Evolutionary conservation across 2,797 vertebrate genomes (phyloP).

Genomic region (Vireo griseus): DNA sequence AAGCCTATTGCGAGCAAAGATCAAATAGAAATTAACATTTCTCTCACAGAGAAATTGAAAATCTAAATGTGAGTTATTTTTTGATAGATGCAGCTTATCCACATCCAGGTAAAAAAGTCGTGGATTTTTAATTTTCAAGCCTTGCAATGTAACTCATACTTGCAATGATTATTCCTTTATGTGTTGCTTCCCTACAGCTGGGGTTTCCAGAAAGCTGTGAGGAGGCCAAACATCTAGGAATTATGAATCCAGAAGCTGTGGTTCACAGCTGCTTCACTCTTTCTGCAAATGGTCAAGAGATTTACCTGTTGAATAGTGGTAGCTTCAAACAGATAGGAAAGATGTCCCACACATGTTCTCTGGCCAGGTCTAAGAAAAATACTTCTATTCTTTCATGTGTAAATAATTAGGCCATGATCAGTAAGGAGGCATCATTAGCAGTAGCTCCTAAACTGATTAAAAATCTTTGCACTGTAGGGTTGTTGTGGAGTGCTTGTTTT

Average conservation of each 20-base stretch:
- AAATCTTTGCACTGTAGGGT: not conserved
- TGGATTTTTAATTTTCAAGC: not conserved
- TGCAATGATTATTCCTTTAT: not conserved
- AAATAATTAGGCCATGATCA: not conserved
- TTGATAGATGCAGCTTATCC: not conserved
- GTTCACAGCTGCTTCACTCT: not conserved
- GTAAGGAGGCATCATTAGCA: not conserved
- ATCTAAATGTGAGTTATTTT: not conserved
- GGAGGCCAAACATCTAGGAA: not conserved
- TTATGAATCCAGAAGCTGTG: not conserved
- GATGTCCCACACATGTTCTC: rapidly evolving
- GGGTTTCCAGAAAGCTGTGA: not conserved
- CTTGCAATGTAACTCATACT: not conserved
- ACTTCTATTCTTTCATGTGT: not conserved
- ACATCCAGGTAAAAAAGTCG: not conserved
- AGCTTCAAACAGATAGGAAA: not conserved
- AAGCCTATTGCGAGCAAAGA: not conserved
- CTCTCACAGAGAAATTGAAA: not conserved
- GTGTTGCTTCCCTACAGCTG: not conserved
- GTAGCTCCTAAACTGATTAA: not conserved
- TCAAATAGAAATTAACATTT: not conserved
- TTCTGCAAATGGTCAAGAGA: not conserved
- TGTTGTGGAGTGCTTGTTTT: not conserved
- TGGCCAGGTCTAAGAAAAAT: not conserved
- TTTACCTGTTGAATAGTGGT: not conserved